phyloP scores from a whole-genome alignment of 2,113 vertebrate species.

The Phasianus colchicus region DNA sequence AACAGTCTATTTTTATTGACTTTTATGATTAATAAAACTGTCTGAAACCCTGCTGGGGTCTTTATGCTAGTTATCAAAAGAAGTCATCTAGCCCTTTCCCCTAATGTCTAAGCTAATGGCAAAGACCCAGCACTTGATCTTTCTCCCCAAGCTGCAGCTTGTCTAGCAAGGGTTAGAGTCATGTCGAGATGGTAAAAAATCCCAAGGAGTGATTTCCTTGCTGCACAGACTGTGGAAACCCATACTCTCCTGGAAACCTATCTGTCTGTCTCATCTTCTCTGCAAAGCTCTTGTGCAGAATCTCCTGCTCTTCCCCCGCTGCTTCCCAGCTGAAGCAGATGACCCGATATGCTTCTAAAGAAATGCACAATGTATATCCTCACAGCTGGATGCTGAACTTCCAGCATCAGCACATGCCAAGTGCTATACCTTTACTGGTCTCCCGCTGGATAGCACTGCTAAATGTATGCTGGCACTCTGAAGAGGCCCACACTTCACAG shows the following conservation, averaged over 20 bases:
- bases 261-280: neutral
- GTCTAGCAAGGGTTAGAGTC: neutral
- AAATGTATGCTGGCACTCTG: neutral
- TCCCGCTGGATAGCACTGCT: neutral
- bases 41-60: constrained; percentile 44
- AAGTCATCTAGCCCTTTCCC: constrained; percentile 46
- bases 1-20: constrained; percentile 34
- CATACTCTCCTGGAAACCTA: constrained; percentile 2
- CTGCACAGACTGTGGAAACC: neutral
- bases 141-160: neutral
- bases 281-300: neutral
- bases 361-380: neutral
- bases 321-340: constrained; percentile 38
- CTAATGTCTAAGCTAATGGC: constrained; percentile 23
- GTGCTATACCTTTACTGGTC: neutral
- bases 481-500: neutral
- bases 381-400: neutral
- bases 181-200: neutral
- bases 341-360: constrained; percentile 5
- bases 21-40: constrained; percentile 65
- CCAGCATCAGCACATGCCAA: neutral
- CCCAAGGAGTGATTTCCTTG: neutral
- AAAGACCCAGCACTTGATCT: constrained; percentile 11
- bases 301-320: neutral
- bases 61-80: constrained; percentile 42